Base-by-base conservation (phyloP, 2,113 vertebrate species). In the Entosphenus tridentatus region DNA sequence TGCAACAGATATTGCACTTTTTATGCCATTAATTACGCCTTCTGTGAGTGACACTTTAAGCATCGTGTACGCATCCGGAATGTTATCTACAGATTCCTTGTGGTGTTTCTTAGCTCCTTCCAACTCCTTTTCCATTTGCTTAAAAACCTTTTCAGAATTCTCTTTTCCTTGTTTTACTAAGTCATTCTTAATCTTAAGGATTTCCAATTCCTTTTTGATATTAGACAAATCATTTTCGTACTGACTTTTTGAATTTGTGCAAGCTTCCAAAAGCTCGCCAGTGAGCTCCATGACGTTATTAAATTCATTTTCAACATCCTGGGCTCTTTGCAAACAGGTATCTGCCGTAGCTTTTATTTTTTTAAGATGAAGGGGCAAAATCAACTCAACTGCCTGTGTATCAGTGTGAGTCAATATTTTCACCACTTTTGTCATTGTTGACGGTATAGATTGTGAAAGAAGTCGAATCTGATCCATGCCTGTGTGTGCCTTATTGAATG, bases 221-320 rank as follows among this genome's bases (percentile, higher is more conserved):
- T 11, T 8, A 56, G 56, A 54, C 8, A 21, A 21, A 21, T 21
- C 18, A 21, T 21, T 21, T 21, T 21, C 18, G 18, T 21, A 21
- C 18, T 21, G 17, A 1, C 69, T 55, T 11, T 17, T n/a, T 12
- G 69, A n/a, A 8, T 62, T 55, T 11, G 57, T 55, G 13, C 21
- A 58, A 9, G 70, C 70, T 58, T 71, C 70, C 67, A 71, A 55
- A 6, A 71, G 55, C 56, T 71, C 70, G 2, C 59, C 56, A 54
- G 59, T 69, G 3, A 71, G 17, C 8, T 57, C 56, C n/a, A 68
- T 69, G 6, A 71, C 12, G 8, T 12, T 11, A 13, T 16, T 13
- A 17, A 71, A 71, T 57, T 5, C 12, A 8, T 2, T 10, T 11
- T 70, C 57, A 2, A 65, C 69, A 10, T 39, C 57, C 8, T 55